phyloP scores from a whole-genome alignment of 2,113 vertebrate genomes.

The Cynoglossus semilaevis region DNA sequence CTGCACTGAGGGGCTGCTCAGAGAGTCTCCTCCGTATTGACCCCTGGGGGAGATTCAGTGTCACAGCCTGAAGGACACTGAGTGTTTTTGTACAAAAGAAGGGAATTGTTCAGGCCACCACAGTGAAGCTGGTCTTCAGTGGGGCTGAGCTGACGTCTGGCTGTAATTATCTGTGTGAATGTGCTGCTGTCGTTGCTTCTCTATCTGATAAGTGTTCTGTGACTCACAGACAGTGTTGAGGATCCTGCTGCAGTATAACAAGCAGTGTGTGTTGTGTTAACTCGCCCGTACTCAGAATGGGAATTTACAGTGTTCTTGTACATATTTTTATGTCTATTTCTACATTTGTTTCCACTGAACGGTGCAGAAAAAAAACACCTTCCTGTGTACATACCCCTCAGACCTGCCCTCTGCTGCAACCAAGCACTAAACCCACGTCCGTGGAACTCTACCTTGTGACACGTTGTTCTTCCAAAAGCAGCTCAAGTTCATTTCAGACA shows the following conservation, averaged over 20 bases:
- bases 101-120: conserved; percentile 50
- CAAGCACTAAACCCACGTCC: conserved; percentile 8
- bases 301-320: conserved; percentile 45
- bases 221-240: conserved; percentile 29
- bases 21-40: conserved; percentile 18
- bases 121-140: conserved; percentile 75
- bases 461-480: conserved; percentile 9
- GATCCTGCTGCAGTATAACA: conserved; percentile 27
- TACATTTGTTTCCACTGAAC: conserved; percentile 13
- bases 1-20: conserved; percentile 20
- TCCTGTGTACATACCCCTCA: conserved; percentile 36
- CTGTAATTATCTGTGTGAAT: conserved; percentile 68
- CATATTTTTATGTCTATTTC: conserved; percentile 26
- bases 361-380: conserved; percentile 6
- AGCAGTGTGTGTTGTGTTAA: conserved; percentile 35
- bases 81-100: conserved; percentile 40
- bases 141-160: conserved; percentile 23
- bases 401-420: conserved; percentile 22
- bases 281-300: conserved; percentile 25
- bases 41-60: conserved; percentile 39
- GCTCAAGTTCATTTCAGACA: conserved; percentile 6
- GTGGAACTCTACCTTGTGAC: conserved; percentile 12
- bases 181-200: conserved; percentile 52
- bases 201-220: conserved; percentile 50
- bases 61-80: conserved; percentile 42